Evolutionary conservation across 2,113 vertebrate genomes (phyloP), one percentile per base, ranked within the genome.

Genomic region (Cercocebus atys): DNA sequence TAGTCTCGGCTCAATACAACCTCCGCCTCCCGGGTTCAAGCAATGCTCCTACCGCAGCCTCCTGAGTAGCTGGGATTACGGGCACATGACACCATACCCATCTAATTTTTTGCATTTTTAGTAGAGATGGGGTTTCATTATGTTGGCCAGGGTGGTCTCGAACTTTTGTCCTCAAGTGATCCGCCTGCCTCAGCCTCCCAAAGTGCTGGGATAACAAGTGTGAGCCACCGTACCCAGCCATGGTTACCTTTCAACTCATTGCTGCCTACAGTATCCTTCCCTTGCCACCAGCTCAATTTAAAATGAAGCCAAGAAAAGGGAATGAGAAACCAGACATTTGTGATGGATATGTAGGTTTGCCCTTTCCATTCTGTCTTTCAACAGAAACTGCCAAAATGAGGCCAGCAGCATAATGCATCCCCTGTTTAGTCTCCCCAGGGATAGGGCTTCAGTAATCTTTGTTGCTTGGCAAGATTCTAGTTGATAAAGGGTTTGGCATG

Each of bases 301-400:
- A 94, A 78, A 18, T 94, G 50, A 95, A 88, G n/a, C 73, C 43
- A 11, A 83, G 25, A 61, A 52, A 13, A 85, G 17, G 23, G 45
- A n/a, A 40, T 38, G 45, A 93, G 30, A 96, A 43, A 27, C 64
- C 72, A 17, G 50, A 55, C 27, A 32, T 86, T 50, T 91, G 59
- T 70, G 23, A 23, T 81, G 27, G 38, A 30, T 92, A 75, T 75
- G 22, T 47, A 5, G 82, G 50, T 32, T 93, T 95, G 45, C 35
- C 40, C 30, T 88, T 95, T 95, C 17, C 35, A 55, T 94, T 95
- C 55, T 89, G 90, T 81, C 50, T 38, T 88, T 75, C 30, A 76
- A 8, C 22, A 93, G 57, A 93, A 88, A 88, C n/a, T 64, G 57
- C 40, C 88, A 76, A 52, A 93, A 23, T 68, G 78, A 84, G 16